phyloP scores from a whole-genome alignment of 2,113 vertebrate genomes.

The Ceuthmochares aereus region DNA sequence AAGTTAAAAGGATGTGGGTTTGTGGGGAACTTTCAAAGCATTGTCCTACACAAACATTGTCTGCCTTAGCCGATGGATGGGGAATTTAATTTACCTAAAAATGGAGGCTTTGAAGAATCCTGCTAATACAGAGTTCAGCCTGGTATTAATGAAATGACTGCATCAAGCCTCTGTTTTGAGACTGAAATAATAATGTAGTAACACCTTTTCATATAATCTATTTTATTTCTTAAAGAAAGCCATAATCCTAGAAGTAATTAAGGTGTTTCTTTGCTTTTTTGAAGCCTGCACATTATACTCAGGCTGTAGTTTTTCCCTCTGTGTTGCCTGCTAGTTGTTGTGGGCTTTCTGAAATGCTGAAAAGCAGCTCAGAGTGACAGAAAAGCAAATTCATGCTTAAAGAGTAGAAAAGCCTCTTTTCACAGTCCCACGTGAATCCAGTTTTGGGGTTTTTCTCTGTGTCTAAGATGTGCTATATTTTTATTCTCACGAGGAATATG shows the following conservation, averaged over 20 bases:
- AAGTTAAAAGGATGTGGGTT: constrained; percentile 30
- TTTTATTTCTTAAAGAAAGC: constrained; percentile 25
- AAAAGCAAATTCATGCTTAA: background rate
- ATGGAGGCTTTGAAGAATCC: constrained; percentile 40
- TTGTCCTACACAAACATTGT: constrained; percentile 21
- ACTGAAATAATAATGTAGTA: constrained; percentile 33
- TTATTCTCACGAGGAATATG: background rate
- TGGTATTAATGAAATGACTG: constrained; percentile 13
- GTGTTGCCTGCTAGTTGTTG: background rate
- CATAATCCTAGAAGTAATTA: constrained; percentile 27
- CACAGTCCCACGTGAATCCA: background rate
- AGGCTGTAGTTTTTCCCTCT: background rate
- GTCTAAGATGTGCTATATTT: background rate
- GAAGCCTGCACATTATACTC: background rate
- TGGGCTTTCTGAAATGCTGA: background rate
- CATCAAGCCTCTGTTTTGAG: constrained; percentile 51
- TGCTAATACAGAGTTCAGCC: constrained; percentile 50
- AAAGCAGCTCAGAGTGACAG: background rate
- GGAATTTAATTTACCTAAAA: constrained; percentile 54
- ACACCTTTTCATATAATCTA: constrained; percentile 20
- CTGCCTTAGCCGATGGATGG: background rate
- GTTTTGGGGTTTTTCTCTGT: background rate
- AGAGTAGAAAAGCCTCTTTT: constrained; percentile 3
- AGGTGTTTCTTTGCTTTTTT: constrained; percentile 9
- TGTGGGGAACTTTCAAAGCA: constrained; percentile 11